Evolutionary conservation across 1,140 invertebrate genomes (phyloP).

Genomic region (Streblospio benedicti): DNA sequence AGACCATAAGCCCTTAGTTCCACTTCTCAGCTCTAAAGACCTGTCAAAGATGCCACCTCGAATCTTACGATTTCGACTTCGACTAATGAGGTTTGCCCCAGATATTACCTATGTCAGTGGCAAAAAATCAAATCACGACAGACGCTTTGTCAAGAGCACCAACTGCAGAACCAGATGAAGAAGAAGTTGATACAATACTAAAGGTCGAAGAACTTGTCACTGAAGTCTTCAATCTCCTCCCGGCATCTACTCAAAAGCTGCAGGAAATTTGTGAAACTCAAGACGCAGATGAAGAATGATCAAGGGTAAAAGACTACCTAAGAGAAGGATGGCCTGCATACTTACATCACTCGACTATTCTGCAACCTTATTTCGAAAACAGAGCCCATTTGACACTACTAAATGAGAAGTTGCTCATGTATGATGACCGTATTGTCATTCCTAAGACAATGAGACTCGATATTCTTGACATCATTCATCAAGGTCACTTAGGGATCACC

Average conservation of each 20-base stretch:
- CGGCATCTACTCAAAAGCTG: background rate
- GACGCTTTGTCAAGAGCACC: background rate
- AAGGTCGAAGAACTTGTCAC: background rate
- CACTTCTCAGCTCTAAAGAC: background rate
- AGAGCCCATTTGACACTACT: too few relatives aligned
- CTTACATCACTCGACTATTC: too few relatives aligned
- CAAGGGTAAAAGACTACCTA: too few relatives aligned
- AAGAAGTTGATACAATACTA: background rate
- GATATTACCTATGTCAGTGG: background rate
- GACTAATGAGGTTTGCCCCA: background rate
- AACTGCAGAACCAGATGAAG: background rate
- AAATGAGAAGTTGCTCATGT: too few relatives aligned
- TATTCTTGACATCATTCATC: too few relatives aligned
- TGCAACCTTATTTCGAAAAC: too few relatives aligned
- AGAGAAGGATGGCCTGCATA: too few relatives aligned
- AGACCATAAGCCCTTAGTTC: constrained; percentile 37
- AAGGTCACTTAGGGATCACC: too few relatives aligned
- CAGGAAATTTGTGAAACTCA: too few relatives aligned
- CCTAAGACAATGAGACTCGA: too few relatives aligned
- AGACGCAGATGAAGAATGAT: too few relatives aligned
- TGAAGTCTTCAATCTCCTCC: background rate
- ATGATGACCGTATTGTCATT: too few relatives aligned
- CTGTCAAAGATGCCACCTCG: background rate
- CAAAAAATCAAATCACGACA: background rate
- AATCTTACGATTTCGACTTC: background rate